A percentile compares a stretch with the other conserved stretches of the same genome.
These are phyloP conservation scores for Drosophila lacteicornis DNA, from an alignment of 1,140 invertebrate species.

Conservation along the genomic window DNA sequence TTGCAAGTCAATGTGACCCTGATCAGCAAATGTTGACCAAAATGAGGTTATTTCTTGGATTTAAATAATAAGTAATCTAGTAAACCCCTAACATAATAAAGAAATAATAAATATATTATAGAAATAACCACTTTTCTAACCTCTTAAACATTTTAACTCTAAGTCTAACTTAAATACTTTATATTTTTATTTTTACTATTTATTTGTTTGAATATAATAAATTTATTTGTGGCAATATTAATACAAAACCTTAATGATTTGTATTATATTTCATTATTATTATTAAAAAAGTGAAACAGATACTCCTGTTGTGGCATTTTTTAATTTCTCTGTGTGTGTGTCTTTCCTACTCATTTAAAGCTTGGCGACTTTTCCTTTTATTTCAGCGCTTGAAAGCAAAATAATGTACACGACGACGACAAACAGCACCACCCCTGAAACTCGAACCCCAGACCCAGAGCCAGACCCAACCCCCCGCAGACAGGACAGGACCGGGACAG, in stretches of 20 bases:
- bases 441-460: background rate
- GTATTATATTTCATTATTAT: too few species aligned
- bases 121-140: background rate
- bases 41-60: background rate
- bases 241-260: background rate
- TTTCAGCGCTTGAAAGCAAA: constrained; percentile 75
- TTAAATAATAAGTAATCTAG: too few species aligned
- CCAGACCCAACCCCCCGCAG: constrained; percentile 5
- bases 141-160: too few species aligned
- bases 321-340: constrained; percentile 16
- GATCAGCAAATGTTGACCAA: too few species aligned
- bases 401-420: constrained; percentile 75
- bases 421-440: constrained; percentile 6
- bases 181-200: too few species aligned
- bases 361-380: constrained; percentile 76
- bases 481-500: constrained; percentile 28
- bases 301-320: background rate
- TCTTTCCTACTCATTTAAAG: constrained; percentile 66
- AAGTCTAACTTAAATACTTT: too few species aligned
- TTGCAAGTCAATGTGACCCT: background rate
- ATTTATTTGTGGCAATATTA: background rate
- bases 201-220: too few species aligned
- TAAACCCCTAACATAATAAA: too few species aligned
- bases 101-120: background rate
- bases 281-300: too few species aligned